Conservation (phyloP, 2,113 vertebrate genomes). For the Serinus canaria region DNA sequence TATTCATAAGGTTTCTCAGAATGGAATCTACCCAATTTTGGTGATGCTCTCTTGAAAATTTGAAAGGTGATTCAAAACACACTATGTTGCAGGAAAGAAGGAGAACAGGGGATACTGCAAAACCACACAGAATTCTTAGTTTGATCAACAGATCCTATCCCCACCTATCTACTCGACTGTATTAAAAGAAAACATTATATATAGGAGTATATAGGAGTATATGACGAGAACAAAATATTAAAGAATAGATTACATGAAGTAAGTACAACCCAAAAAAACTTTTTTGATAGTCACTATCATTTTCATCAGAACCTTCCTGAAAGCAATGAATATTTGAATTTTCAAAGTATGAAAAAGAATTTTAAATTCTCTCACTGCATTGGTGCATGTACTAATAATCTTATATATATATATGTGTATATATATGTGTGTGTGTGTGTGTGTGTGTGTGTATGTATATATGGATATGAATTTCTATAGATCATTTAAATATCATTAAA, state of each 20-base stretch:
- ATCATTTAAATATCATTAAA: not conserved
- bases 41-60: not conserved
- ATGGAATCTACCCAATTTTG: not conserved
- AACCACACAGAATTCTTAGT: not conserved
- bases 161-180: not conserved
- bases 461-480: not conserved
- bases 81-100: not conserved
- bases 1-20: not conserved
- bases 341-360: not conserved
- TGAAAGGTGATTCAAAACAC: not conserved
- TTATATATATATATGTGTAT: not conserved
- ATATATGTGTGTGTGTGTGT: too few relatives aligned
- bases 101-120: not conserved
- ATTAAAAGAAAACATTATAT: not conserved
- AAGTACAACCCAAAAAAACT: not conserved
- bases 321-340: not conserved
- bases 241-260: not conserved
- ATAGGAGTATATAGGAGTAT: not conserved
- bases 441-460: not conserved
- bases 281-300: fast-evolving
- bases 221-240: not conserved
- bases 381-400: not conserved
- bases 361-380: not conserved
- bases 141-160: not conserved
- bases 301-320: not conserved